phyloP scores from a whole-genome alignment of 2,113 vertebrate genomes.

The Caloenas nicobarica region DNA sequence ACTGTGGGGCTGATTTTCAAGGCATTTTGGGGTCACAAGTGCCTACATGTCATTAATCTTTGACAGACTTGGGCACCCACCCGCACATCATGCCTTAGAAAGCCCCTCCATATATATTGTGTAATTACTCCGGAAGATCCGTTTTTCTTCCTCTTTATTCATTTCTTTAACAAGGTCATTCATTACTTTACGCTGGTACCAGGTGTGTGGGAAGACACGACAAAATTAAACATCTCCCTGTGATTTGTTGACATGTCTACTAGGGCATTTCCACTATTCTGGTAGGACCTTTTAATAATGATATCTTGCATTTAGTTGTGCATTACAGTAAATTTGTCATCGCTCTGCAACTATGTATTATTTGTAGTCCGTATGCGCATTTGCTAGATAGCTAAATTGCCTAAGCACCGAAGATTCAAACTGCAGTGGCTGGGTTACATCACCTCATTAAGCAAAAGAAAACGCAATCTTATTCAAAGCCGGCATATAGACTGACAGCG shows the following conservation, averaged over 20 bases:
- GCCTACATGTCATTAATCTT: background rate
- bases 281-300: background rate
- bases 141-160: background rate
- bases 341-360: background rate
- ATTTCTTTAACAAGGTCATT: background rate
- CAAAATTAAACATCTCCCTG: background rate
- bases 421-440: constrained; percentile 45
- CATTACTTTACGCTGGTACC: background rate
- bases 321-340: constrained; percentile 17
- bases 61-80: background rate
- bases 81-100: background rate
- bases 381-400: constrained; percentile 29
- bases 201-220: background rate
- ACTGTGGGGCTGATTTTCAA: background rate
- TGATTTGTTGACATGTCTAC: background rate
- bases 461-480: constrained; percentile 23
- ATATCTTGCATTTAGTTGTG: background rate
- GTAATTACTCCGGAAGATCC: background rate
- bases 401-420: constrained; percentile 36
- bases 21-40: background rate
- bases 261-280: background rate
- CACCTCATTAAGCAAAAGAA: constrained; percentile 62
- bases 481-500: background rate
- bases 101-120: background rate
- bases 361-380: constrained; percentile 35